Percentiles rank a stretch among this genome's conserved stretches.
Evolutionary conservation across 2,797 vertebrate species (phyloP).

Genomic region (Acanthopagrus latus): DNA sequence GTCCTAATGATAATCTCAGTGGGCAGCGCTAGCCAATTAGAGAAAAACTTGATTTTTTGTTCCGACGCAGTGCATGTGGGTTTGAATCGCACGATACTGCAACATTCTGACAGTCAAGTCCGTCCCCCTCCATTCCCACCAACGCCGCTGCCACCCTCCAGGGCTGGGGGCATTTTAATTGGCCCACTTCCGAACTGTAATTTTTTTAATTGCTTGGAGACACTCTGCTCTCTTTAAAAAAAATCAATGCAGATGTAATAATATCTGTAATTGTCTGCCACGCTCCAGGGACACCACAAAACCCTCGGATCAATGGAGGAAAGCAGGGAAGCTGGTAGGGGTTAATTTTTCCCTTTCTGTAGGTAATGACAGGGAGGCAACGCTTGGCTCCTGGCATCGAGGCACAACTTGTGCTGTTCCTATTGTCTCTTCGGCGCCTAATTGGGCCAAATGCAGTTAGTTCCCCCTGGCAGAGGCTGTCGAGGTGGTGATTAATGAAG

Average conservation of each 20-base stretch:
- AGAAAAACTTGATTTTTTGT: neutral
- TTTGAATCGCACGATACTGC: conserved; percentile 36
- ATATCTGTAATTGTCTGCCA: conserved; percentile 91
- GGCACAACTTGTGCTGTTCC: conserved; percentile 85
- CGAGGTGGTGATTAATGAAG: conserved; percentile 88
- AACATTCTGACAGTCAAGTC: conserved; percentile 82
- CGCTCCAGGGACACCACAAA: conserved; percentile 87
- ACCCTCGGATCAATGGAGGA: conserved; percentile 88
- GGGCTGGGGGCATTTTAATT: conserved; percentile 88
- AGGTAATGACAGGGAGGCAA: conserved; percentile 87
- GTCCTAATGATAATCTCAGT: neutral
- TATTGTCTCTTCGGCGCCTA: conserved; percentile 86
- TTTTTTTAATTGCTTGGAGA: conserved; percentile 91
- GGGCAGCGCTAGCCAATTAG: neutral
- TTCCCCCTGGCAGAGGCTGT: conserved; percentile 85
- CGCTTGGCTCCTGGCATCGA: conserved; percentile 79
- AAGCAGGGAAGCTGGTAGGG: conserved; percentile 85
- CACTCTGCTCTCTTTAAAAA: conserved; percentile 84
- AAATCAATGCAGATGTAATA: conserved; percentile 92
- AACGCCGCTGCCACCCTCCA: conserved; percentile 70
- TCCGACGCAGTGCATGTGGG: conserved; percentile 17
- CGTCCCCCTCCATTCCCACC: conserved; percentile 50
- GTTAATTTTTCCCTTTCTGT: conserved; percentile 89
- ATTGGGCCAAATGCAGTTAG: conserved; percentile 89
- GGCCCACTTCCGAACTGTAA: conserved; percentile 89